Conservation (phyloP, 2,888 invertebrate species). For the Rhamnusium bicolor region DNA sequence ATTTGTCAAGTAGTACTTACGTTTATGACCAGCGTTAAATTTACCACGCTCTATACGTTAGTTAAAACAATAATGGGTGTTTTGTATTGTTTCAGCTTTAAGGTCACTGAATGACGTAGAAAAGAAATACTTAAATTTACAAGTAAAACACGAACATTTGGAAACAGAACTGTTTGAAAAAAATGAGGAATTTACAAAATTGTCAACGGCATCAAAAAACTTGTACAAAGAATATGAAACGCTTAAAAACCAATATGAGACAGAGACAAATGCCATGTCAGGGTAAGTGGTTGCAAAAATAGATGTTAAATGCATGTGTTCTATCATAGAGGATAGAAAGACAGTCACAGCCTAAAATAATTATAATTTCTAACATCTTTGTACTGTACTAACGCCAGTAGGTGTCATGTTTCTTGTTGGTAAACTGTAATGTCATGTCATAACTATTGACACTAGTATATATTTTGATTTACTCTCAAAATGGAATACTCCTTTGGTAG, state of each 20-base stretch:
- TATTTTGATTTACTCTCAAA: neutral
- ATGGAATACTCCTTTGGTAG: conserved; percentile 20
- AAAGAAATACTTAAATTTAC: conserved; percentile 75
- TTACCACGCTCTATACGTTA: too few species aligned
- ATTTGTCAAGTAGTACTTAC: too few species aligned
- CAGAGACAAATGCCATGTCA: conserved; percentile 83
- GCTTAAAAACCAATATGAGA: conserved; percentile 81
- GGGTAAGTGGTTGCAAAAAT: conserved; percentile 70
- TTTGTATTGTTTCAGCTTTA: conserved; percentile 69
- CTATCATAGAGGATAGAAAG: too few species aligned
- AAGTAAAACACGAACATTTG: conserved; percentile 75
- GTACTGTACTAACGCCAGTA: too few species aligned
- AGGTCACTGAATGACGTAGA: conserved; percentile 78
- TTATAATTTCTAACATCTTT: too few species aligned
- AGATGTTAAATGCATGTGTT: too few species aligned
- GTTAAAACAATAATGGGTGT: neutral
- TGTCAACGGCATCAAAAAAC: conserved; percentile 79
- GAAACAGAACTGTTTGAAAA: conserved; percentile 77
- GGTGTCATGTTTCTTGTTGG: too few species aligned
- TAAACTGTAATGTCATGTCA: neutral
- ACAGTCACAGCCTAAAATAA: too few species aligned
- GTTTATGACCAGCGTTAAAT: too few species aligned
- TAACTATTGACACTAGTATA: neutral
- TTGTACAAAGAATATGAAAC: conserved; percentile 83
- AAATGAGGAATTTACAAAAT: conserved; percentile 76